A percentile compares a stretch with the other conserved stretches of the same genome.
phyloP scores from a whole-genome alignment of 1,140 invertebrate species.

The Hesperophylax magnus region DNA sequence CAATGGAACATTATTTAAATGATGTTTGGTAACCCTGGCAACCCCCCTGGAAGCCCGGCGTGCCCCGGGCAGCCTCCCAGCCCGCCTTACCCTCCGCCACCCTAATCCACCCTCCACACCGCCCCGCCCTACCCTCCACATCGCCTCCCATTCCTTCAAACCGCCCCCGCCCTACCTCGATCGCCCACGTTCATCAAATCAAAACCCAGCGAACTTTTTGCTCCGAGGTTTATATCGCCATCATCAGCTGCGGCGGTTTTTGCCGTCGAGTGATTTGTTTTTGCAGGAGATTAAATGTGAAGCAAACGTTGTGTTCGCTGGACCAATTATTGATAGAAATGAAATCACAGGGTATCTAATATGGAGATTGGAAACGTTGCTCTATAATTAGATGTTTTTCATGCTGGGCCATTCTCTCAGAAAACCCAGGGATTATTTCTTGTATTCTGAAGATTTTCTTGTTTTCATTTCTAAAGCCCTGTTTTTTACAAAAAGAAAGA shows the following conservation, averaged over 20 bases:
- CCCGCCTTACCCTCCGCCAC: no score
- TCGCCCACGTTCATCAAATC: constrained; percentile 35
- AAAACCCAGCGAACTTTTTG: constrained; percentile 24
- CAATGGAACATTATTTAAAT: no score
- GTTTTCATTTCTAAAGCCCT: no score
- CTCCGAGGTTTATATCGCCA: constrained; percentile 1
- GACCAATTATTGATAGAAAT: background rate
- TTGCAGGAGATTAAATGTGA: constrained; percentile 22
- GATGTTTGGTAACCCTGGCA: constrained; percentile 30
- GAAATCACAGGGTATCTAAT: background rate
- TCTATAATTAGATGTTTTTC: no score
- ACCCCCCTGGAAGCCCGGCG: background rate
- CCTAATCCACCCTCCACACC: background rate
- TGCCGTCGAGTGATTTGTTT: constrained; percentile 30
- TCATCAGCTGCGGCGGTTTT: constrained; percentile 17
- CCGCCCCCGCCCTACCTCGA: background rate
- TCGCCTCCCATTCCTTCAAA: background rate
- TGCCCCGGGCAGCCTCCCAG: constrained; percentile 13
- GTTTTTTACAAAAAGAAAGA: no score
- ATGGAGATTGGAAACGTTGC: no score
- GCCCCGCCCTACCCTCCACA: background rate
- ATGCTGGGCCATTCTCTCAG: no score
- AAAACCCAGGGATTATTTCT: no score
- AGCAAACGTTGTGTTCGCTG: background rate
- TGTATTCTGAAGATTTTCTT: no score